These are phyloP conservation scores for Eurytemora carolleeae DNA, from an alignment of 1,140 invertebrate genomes.

Conservation along the genomic window DNA sequence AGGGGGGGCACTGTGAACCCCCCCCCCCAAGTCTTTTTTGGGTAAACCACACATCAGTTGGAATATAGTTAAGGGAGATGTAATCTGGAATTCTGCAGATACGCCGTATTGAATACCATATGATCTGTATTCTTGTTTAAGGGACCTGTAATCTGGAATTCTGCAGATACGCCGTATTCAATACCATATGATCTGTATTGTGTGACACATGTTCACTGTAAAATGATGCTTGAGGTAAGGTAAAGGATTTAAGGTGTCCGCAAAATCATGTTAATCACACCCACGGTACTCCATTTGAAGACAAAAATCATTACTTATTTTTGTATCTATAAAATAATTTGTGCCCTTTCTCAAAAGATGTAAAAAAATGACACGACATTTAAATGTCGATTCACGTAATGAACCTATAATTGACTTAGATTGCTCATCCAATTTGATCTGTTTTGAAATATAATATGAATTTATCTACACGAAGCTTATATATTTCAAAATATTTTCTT, in stretches of 20 bases:
- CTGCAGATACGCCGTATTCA: background rate
- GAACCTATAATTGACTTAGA: too few relatives aligned
- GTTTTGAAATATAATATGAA: too few relatives aligned
- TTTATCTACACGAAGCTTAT: too few relatives aligned
- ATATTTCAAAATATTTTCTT: too few relatives aligned
- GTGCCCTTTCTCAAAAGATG: background rate
- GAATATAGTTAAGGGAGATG: background rate
- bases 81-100: background rate
- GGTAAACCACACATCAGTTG: too few relatives aligned
- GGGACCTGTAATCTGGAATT: background rate
- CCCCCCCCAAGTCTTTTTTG: too few relatives aligned
- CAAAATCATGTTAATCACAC: too few relatives aligned
- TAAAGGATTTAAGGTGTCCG: too few relatives aligned
- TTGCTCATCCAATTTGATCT: too few relatives aligned
- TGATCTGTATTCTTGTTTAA: background rate
- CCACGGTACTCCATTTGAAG: too few relatives aligned
- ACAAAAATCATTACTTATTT: background rate
- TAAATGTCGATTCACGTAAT: too few relatives aligned
- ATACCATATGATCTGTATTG: background rate
- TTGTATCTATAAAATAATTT: background rate
- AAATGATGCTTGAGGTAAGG: background rate
- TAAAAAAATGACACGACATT: background rate
- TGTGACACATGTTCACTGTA: background rate
- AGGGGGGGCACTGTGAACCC: too few relatives aligned
- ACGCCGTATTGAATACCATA: background rate